Conservation (phyloP, 2,797 vertebrate species). For the Pipistrellus kuhlii region DNA sequence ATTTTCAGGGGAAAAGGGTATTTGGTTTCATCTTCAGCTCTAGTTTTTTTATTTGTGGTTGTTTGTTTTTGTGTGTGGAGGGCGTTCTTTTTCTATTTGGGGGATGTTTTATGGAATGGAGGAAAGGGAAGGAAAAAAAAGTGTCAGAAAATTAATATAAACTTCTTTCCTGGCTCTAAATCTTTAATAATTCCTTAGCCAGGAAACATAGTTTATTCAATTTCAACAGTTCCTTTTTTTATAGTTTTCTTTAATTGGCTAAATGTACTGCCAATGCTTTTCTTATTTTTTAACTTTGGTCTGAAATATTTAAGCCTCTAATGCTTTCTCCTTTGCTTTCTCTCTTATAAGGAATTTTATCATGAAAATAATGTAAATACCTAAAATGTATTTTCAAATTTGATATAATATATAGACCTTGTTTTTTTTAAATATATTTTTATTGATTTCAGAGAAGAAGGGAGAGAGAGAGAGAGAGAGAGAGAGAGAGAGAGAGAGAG, state of each 20-base stretch:
- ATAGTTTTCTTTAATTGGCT: constrained; percentile 55
- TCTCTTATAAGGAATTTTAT: constrained; percentile 37
- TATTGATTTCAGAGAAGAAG: too few species aligned
- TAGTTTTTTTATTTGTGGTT: not conserved
- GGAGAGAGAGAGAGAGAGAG: too few species aligned
- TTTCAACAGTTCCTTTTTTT: constrained; percentile 56
- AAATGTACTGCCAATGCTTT: constrained; percentile 56
- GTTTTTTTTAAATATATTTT: not conserved
- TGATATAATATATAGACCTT: constrained; percentile 27
- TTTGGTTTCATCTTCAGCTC: constrained; percentile 53
- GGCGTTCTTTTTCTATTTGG: not conserved
- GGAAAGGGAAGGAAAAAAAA: constrained; percentile 72
- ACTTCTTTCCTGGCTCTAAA: constrained; percentile 64
- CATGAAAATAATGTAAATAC: constrained; percentile 52
- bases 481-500: too few species aligned
- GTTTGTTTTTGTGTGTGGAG: too few species aligned
- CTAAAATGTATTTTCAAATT: constrained; percentile 55
- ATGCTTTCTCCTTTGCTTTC: not conserved
- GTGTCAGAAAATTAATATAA: constrained; percentile 73
- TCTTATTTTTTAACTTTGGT: constrained; percentile 64
- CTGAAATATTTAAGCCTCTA: constrained; percentile 57
- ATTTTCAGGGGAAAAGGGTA: not conserved
- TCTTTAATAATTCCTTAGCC: constrained; percentile 69
- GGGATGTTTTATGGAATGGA: constrained; percentile 41
- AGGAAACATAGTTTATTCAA: constrained; percentile 60